A percentile compares a stretch with the other conserved stretches of the same genome.
These are phyloP conservation scores for Drosophila repleta DNA, from an alignment of 1,140 invertebrate genomes.

Conservation along the genomic window DNA sequence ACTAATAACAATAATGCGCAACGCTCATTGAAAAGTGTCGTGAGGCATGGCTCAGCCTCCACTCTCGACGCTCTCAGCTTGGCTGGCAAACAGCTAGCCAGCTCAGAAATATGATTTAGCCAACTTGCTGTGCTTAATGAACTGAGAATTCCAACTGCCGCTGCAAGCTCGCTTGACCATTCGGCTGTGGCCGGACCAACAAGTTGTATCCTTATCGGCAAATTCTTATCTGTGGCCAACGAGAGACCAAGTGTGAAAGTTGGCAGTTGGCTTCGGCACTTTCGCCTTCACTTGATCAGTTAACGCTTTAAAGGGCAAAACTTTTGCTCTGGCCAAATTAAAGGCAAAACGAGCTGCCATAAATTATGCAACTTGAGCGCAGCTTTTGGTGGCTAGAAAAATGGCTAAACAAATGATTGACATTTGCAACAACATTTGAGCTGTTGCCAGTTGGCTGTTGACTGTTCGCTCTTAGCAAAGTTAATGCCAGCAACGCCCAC, in stretches of 20 bases:
- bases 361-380: constrained; percentile 54
- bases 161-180: constrained; percentile 32
- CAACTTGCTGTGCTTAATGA: constrained; percentile 59
- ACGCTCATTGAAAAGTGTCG: constrained; percentile 64
- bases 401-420: constrained; percentile 78
- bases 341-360: constrained; percentile 55
- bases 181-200: constrained; percentile 22
- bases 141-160: constrained; percentile 35
- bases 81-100: constrained; percentile 47
- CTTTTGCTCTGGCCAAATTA: constrained; percentile 1
- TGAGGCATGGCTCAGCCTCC: constrained; percentile 6
- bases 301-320: constrained; percentile 8
- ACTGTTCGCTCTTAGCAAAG: constrained; percentile 23
- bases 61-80: constrained; percentile 14
- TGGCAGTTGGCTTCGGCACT: constrained; percentile 44
- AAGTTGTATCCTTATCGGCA: constrained; percentile 55
- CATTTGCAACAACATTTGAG: constrained; percentile 56
- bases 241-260: constrained; percentile 34
- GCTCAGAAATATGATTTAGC: constrained; percentile 70
- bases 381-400: constrained; percentile 47
- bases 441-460: constrained; percentile 37
- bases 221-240: constrained; percentile 43
- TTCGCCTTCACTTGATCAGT: constrained; percentile 27
- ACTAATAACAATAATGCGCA: constrained; percentile 79
- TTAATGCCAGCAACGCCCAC: constrained; percentile 30